A percentile compares a stretch with the other conserved stretches of the same genome.
These are phyloP conservation scores for Tiphia femorata DNA, from an alignment of 2,888 invertebrate species.

Conservation along the genomic window DNA sequence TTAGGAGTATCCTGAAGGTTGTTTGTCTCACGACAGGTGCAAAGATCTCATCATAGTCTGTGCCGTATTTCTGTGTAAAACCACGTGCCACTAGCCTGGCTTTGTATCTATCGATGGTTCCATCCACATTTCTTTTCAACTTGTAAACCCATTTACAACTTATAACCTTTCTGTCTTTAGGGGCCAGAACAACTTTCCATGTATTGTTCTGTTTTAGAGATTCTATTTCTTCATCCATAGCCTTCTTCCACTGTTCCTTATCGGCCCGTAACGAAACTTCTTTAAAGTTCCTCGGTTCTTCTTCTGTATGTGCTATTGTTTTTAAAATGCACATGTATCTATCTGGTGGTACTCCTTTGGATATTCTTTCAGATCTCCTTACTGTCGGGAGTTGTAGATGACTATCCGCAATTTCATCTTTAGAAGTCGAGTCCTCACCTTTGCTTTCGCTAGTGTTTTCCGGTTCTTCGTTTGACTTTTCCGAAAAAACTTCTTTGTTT, in stretches of 20 bases:
- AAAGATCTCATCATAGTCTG: slow-evolving; percentile 1
- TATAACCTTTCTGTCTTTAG: neutral
- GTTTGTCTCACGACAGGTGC: neutral
- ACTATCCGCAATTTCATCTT: neutral
- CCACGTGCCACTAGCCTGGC: neutral
- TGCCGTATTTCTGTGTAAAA: neutral
- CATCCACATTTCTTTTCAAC: neutral
- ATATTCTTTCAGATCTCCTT: neutral
- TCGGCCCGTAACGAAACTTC: neutral
- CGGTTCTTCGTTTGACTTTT: no score
- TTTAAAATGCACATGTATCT: neutral
- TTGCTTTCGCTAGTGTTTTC: no score
- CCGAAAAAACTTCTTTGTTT: no score
- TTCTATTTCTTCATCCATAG: neutral
- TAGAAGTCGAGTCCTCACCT: no score
- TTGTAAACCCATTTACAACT: neutral
- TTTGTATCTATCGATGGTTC: neutral
- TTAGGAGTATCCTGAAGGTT: neutral
- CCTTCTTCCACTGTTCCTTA: slow-evolving; percentile 3
- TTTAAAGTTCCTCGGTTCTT: neutral
- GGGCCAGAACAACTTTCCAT: neutral
- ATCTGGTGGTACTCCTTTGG: slow-evolving; percentile 5
- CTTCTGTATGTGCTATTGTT: neutral
- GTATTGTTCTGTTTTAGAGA: neutral
- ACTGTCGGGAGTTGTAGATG: no score